phyloP scores from a whole-genome alignment of 2,797 vertebrate species.

The Protonibea diacanthus region DNA sequence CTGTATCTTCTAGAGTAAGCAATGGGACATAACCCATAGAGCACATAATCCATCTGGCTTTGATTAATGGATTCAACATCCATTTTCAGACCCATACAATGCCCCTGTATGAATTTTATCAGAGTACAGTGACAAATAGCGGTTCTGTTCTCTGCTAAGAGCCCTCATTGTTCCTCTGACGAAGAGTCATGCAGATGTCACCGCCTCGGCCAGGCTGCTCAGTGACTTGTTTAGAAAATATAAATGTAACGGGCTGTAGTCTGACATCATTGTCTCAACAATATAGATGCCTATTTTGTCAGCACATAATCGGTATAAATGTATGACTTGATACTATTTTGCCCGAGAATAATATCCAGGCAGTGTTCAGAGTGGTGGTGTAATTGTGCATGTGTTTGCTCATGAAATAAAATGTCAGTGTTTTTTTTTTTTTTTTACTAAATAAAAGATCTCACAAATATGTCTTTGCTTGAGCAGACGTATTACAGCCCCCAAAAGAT shows the following conservation, averaged over 20 bases:
- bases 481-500: not conserved
- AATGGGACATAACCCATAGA: conserved; percentile 64
- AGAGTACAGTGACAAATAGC: conserved; percentile 87
- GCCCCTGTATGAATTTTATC: conserved; percentile 84
- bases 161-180: conserved; percentile 81
- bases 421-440: conserved; percentile 35
- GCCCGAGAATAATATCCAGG: conserved; percentile 55
- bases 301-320: conserved; percentile 76
- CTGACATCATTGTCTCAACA: conserved; percentile 80
- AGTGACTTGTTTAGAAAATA: conserved; percentile 78
- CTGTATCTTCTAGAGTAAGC: conserved; percentile 72
- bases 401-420: conserved; percentile 20
- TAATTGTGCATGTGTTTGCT: conserved; percentile 24
- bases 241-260: conserved; percentile 77
- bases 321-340: conserved; percentile 77
- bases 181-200: conserved; percentile 81
- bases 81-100: conserved; percentile 80
- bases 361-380: conserved; percentile 35
- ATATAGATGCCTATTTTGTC: conserved; percentile 76
- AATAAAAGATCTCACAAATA: not conserved
- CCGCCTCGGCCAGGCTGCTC: conserved; percentile 71
- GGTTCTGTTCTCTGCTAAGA: conserved; percentile 87
- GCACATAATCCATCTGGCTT: conserved; percentile 80
- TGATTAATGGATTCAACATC: conserved; percentile 82
- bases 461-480: conserved; percentile 6